Evolutionary conservation across 2,888 invertebrate species (phyloP).

Genomic region (Polyploca ridens): DNA sequence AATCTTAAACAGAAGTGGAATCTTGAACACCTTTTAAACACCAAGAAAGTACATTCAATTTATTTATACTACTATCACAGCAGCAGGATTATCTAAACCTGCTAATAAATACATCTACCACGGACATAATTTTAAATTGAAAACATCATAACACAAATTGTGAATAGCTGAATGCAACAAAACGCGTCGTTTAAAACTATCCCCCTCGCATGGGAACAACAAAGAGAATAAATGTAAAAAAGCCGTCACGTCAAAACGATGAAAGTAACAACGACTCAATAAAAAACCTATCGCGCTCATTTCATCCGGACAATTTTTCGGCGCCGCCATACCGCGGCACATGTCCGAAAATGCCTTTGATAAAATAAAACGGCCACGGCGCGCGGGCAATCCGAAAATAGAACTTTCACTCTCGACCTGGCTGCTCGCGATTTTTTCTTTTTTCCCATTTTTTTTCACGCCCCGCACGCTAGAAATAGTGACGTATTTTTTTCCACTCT

Average conservation of each 20-base stretch:
- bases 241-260: slow-evolving; percentile 14
- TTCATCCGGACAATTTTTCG: slow-evolving; percentile 33
- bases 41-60: too few species aligned
- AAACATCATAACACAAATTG: background rate
- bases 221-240: slow-evolving; percentile 20
- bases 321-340: slow-evolving; percentile 30
- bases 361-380: slow-evolving; percentile 54
- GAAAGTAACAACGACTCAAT: slow-evolving; percentile 18
- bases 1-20: too few species aligned
- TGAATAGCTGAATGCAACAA: background rate
- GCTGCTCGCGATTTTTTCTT: slow-evolving; percentile 56
- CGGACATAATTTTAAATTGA: background rate
- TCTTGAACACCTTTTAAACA: too few species aligned
- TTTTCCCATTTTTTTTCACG: slow-evolving; percentile 58
- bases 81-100: background rate
- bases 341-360: slow-evolving; percentile 47
- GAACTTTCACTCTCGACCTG: slow-evolving; percentile 75
- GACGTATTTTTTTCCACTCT: slow-evolving; percentile 77
- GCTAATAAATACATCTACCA: background rate
- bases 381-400: slow-evolving; percentile 74
- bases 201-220: slow-evolving; percentile 15
- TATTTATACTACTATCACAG: background rate
- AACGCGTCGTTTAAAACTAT: background rate
- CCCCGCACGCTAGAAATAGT: slow-evolving; percentile 79
- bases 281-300: slow-evolving; percentile 21